A percentile compares a stretch with the other conserved stretches of the same genome.
phyloP scores from a whole-genome alignment of 2,888 invertebrate genomes.

The Campoletis raptor region DNA sequence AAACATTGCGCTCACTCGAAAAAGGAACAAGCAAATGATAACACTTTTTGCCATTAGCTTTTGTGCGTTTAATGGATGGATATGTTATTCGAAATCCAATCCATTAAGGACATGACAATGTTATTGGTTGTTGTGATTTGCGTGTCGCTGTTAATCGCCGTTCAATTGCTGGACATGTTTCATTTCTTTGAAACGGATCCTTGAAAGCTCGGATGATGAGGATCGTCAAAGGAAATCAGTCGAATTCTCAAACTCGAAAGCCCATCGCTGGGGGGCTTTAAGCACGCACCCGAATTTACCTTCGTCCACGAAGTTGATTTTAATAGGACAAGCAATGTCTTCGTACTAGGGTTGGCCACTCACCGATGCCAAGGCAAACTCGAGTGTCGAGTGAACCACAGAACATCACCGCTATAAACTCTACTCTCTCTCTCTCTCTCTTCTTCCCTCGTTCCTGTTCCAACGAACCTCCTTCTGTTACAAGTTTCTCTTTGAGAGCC shows the following conservation, averaged over 20 bases:
- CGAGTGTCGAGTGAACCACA: conserved; percentile 50
- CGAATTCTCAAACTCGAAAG: conserved; percentile 4
- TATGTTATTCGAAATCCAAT: neutral
- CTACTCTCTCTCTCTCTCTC: conserved; percentile 3
- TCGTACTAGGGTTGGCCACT: conserved; percentile 54
- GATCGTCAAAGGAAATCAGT: conserved; percentile 2
- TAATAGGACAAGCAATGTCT: conserved; percentile 59
- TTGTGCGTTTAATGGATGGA: neutral
- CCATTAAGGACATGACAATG: neutral
- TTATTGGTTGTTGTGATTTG: neutral
- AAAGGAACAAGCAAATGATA: neutral
- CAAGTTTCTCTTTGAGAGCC: conserved; percentile 52
- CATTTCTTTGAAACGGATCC: neutral
- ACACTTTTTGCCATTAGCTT: neutral
- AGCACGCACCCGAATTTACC: conserved; percentile 34
- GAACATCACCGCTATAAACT: conserved; percentile 47
- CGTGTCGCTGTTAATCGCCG: neutral
- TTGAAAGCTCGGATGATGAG: neutral
- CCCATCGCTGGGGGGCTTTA: conserved; percentile 17
- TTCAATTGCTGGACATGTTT: neutral
- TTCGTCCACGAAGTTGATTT: conserved; percentile 45
- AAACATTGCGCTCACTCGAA: neutral
- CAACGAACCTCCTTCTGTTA: conserved; percentile 22
- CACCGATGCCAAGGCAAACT: conserved; percentile 35
- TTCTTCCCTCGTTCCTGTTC: conserved; percentile 17